Conservation (phyloP, 2,797 vertebrate species). For the Aotus griseimembra region DNA sequence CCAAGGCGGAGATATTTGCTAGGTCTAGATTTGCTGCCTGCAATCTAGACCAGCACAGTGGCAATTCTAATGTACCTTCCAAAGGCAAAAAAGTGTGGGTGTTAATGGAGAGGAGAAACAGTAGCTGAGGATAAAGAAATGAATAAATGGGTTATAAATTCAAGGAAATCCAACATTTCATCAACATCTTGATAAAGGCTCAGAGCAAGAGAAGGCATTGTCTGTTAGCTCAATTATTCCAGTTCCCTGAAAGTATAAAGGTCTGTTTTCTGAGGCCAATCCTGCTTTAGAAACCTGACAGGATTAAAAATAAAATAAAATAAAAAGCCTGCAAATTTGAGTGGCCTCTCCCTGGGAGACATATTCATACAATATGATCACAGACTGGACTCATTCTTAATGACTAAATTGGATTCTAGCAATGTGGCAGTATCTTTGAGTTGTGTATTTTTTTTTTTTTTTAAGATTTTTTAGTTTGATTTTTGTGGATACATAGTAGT, state of each 20-base stretch:
- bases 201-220: not conserved
- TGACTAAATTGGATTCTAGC: not conserved
- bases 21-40: not conserved
- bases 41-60: not conserved
- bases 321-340: not conserved
- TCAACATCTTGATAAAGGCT: not conserved
- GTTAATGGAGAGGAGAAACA: not conserved
- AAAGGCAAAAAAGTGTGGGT: not conserved
- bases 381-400: not conserved
- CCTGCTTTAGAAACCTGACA: not conserved
- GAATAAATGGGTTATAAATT: not conserved
- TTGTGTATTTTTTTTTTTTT: not conserved
- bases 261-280: not conserved
- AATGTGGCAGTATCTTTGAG: not conserved
- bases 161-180: not conserved
- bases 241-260: not conserved
- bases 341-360: not conserved
- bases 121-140: not conserved
- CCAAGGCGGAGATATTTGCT: not conserved
- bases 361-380: not conserved
- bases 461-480: not conserved
- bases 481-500: not conserved
- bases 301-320: not conserved
- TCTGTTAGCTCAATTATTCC: not conserved
- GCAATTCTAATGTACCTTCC: not conserved